Evolutionary conservation across 2,113 vertebrate genomes (phyloP), one percentile per base, ranked within the genome.

Genomic region (Apodemus sylvaticus): DNA sequence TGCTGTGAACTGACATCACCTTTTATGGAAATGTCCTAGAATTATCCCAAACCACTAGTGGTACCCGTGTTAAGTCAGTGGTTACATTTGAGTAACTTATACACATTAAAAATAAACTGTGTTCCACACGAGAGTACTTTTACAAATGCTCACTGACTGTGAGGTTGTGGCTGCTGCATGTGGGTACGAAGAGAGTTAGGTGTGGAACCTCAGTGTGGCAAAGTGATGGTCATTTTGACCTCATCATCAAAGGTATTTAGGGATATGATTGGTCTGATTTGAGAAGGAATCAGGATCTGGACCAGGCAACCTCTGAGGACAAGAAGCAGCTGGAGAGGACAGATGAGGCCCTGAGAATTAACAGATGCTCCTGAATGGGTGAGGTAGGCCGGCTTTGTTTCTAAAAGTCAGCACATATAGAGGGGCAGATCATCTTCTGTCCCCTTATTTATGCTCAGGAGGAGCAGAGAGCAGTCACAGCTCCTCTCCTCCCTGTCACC

Each of bases 81-180:
- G 9, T 45, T 91, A 42, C 77, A 83, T 91, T 83, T 89, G 51
- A 70, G 20, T 76, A 73, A 94, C 87, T 85, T 73, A 29, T 86
- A 74, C 20, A 74, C 94, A 53, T 89, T 97, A 91, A 83, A 87
- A 64, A 70, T 90, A 76, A 89, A 66, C 4, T 31, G 51, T 86
- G 20, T 76, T 34, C 66, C 90, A 45, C 16, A 36, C 90, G 42
- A 31, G 17, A 60, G 42, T 45, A 24, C 70, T 55, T 78, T 68
- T 60, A 87, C 91, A 5, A 96, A 66, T 90, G 71, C 36, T 89
- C 60, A 68, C 42, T 93, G 85, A 13, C 42, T 85, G 48, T 93
- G 94, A 92, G 93, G 87, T 58, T 62, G n/a, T 0, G 0, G 81
- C 76, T 95, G 19, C 55, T 94, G 0, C 89, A 19, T 16, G 3